A percentile compares a stretch with the other conserved stretches of the same genome.
These are phyloP conservation scores for Charadrius vociferus DNA, from an alignment of 2,113 vertebrate species.

Conservation along the genomic window DNA sequence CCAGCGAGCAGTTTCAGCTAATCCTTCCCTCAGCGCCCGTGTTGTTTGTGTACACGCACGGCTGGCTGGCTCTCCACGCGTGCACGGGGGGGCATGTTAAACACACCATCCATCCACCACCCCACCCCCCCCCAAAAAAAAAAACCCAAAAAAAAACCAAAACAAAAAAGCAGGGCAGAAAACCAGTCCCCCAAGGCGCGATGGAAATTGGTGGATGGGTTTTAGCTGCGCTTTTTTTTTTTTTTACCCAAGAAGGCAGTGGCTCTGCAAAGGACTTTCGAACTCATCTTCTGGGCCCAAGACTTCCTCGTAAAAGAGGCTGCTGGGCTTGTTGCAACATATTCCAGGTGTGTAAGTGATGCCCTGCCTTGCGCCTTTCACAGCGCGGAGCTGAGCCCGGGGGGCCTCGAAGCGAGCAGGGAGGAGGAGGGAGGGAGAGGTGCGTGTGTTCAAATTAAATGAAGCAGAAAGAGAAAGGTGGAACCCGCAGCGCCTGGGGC, in stretches of 20 bases:
- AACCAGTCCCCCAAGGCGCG: background rate
- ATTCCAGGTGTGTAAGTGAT: constrained; percentile 69
- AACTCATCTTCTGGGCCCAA: background rate
- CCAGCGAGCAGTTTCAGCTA: background rate
- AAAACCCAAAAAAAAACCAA: background rate
- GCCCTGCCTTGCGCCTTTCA: constrained; percentile 68
- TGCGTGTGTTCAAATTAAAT: constrained; percentile 61
- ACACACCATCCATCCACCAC: no score
- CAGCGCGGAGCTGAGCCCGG: constrained; percentile 28
- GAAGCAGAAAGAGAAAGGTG: constrained; percentile 74
- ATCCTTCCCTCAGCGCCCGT: background rate
- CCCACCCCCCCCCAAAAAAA: background rate
- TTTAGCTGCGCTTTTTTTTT: background rate
- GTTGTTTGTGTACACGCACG: background rate
- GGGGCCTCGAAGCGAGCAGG: constrained; percentile 28
- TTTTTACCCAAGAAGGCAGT: background rate
- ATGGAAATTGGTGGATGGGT: background rate
- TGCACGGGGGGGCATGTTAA: background rate
- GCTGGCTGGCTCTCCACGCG: background rate
- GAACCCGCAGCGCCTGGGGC: constrained; percentile 53
- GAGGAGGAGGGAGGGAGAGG: constrained; percentile 49
- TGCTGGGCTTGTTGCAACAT: constrained; percentile 66
- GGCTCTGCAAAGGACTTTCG: constrained; percentile 51
- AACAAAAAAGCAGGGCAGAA: background rate
- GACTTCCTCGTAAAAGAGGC: constrained; percentile 42